Percentiles rank a stretch among this genome's conserved stretches.
Conservation (phyloP, 1,140 invertebrate genomes). For the Chironomus striatipennis region DNA sequence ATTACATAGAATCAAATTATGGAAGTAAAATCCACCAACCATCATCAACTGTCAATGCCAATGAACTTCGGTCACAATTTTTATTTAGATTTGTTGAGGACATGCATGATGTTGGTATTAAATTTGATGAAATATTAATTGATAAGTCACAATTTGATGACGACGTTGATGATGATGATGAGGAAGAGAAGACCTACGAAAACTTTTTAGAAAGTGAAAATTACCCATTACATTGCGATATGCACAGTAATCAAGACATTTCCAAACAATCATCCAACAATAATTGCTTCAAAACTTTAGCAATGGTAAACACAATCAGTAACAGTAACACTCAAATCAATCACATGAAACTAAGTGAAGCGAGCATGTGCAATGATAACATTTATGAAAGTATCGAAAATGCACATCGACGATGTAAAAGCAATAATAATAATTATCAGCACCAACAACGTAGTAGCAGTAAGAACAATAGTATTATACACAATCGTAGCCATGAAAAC, state of each 20-base stretch:
- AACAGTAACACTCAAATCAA: neutral
- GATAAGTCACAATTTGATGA: too few relatives aligned
- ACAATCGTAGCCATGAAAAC: neutral
- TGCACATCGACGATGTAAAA: neutral
- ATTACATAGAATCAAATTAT: neutral
- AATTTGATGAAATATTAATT: neutral
- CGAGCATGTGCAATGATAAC: neutral
- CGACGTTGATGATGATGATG: neutral
- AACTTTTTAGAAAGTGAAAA: constrained; percentile 4
- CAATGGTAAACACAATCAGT: neutral
- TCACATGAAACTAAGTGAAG: neutral
- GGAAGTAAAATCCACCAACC: neutral
- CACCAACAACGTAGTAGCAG: neutral
- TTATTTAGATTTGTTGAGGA: constrained; percentile 4
- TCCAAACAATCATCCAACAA: neutral
- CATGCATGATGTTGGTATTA: neutral
- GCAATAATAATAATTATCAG: neutral
- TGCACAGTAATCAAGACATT: neutral
- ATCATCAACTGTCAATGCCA: neutral
- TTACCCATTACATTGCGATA: neutral
- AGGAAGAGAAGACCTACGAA: neutral
- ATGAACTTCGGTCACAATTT: neutral
- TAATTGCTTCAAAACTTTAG: neutral
- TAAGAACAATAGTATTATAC: neutral
- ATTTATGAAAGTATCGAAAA: constrained; percentile 14